A percentile compares a stretch with the other conserved stretches of the same genome.
phyloP scores from a whole-genome alignment of 2,113 vertebrate genomes.

The Lamprotornis superbus region DNA sequence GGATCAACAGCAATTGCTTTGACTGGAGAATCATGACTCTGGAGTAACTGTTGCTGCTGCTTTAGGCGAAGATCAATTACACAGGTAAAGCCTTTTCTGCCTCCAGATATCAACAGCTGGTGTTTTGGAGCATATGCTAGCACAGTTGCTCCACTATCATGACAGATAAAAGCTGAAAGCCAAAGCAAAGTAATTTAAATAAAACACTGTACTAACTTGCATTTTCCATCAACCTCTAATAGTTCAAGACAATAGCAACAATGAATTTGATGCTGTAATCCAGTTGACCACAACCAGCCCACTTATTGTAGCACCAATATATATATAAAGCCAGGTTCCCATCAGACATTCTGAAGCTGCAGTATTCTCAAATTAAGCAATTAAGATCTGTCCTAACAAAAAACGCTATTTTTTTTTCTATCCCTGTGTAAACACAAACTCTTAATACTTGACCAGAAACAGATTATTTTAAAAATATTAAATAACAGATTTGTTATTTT shows the following conservation, averaged over 20 bases:
- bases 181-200: conserved; percentile 5
- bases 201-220: neutral
- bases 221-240: neutral
- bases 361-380: neutral
- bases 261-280: neutral
- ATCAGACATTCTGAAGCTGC: neutral
- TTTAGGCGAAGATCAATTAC: conserved; percentile 88
- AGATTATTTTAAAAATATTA: neutral
- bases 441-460: neutral
- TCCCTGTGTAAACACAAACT: neutral
- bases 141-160: conserved; percentile 93
- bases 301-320: neutral
- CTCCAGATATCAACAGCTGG: conserved; percentile 92
- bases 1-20: conserved; percentile 92
- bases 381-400: neutral
- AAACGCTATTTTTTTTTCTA: neutral
- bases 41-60: conserved; percentile 88
- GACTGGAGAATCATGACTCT: conserved; percentile 94
- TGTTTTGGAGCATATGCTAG: conserved; percentile 89
- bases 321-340: neutral
- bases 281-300: neutral
- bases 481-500: neutral
- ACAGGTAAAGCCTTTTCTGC: conserved; percentile 91
- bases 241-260: neutral
- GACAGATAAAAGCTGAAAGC: conserved; percentile 89